A percentile compares a stretch with the other conserved stretches of the same genome.
Evolutionary conservation across 1,140 invertebrate species (phyloP).

Genomic region (Drosophila watanabei): DNA sequence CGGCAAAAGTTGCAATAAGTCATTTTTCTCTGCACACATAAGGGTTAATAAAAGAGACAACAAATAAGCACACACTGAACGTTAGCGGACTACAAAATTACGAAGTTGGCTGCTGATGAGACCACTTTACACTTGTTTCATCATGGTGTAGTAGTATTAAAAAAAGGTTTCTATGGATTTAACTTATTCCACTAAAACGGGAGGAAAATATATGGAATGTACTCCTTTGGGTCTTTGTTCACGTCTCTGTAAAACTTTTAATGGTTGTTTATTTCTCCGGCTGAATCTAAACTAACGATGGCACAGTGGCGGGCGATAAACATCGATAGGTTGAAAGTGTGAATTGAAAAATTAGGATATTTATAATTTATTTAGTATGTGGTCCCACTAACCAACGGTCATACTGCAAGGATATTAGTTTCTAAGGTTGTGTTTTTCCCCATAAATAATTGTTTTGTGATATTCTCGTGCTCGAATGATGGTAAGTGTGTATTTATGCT

Average conservation of each 20-base stretch:
- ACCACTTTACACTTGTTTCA: background rate
- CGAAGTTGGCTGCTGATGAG: background rate
- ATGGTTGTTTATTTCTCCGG: background rate
- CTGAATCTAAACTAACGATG: background rate
- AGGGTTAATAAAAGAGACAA: background rate
- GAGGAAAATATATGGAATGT: background rate
- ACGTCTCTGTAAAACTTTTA: background rate
- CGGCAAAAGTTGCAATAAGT: conserved; percentile 16
- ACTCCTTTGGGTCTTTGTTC: background rate
- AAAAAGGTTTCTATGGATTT: background rate
- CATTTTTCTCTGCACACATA: background rate
- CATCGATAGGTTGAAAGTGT: background rate
- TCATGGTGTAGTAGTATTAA: background rate
- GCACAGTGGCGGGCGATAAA: background rate
- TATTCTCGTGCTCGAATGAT: conserved; percentile 27
- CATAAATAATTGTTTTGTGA: conserved; percentile 33
- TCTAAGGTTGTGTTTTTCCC: conserved; percentile 39
- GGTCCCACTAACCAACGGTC: background rate
- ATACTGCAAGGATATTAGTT: conserved; percentile 29
- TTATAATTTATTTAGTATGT: background rate
- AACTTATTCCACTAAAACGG: background rate
- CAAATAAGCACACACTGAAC: background rate
- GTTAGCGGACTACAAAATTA: background rate
- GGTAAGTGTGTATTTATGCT: background rate
- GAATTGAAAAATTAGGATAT: no score